Conservation (phyloP, 2,113 vertebrate species). For the Mus spicilegus region DNA sequence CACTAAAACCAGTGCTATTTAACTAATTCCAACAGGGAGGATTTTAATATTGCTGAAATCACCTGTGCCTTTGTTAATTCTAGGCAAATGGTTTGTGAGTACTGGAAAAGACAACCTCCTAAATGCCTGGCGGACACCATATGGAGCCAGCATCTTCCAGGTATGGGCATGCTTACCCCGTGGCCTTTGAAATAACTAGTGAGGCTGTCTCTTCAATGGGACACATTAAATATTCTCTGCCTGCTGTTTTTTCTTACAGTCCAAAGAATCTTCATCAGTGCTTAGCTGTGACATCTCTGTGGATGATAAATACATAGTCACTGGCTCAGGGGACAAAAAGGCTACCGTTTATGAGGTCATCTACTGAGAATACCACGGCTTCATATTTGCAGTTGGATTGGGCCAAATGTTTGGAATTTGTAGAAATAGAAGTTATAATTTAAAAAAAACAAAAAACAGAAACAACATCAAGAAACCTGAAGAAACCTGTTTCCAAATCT, state of each 20-base stretch:
- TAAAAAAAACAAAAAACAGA: slow-evolving; percentile 67
- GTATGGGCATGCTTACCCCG: slow-evolving; percentile 84
- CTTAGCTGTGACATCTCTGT: slow-evolving; percentile 93
- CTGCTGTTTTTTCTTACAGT: slow-evolving; percentile 85
- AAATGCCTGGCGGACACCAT: slow-evolving; percentile 99
- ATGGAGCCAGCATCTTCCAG: slow-evolving; percentile 99
- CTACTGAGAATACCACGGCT: slow-evolving; percentile 88
- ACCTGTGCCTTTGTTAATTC: slow-evolving; percentile 51
- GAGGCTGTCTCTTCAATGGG: background rate
- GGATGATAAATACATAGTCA: slow-evolving; percentile 93
- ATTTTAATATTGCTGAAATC: background rate
- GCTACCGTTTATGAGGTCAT: slow-evolving; percentile 93
- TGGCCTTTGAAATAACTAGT: background rate
- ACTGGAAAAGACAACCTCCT: slow-evolving; percentile 98
- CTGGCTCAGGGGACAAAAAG: slow-evolving; percentile 93
- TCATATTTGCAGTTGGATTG: slow-evolving; percentile 87
- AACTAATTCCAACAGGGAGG: background rate
- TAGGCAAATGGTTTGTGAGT: slow-evolving; percentile 93
- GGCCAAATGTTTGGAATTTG: slow-evolving; percentile 88
- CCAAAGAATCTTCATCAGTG: slow-evolving; percentile 93
- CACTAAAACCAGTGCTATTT: background rate
- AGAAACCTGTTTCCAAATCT: slow-evolving; percentile 81
- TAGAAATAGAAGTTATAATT: slow-evolving; percentile 87
- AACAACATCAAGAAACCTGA: background rate
- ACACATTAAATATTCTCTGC: background rate